These are phyloP conservation scores for Willisornis vidua DNA, from an alignment of 2,113 vertebrate genomes.

Conservation along the genomic window DNA sequence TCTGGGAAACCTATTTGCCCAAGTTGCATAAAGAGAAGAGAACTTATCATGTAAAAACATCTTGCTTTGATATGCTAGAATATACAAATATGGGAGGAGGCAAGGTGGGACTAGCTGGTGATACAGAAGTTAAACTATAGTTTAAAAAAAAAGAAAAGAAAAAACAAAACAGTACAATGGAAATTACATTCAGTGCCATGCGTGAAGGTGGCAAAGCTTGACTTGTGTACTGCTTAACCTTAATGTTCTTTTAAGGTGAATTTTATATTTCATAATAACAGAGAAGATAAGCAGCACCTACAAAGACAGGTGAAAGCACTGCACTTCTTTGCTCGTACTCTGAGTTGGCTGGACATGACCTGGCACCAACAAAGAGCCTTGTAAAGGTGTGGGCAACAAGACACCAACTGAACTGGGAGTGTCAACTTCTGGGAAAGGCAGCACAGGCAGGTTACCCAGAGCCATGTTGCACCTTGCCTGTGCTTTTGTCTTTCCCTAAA, in stretches of 20 bases:
- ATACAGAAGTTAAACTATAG: constrained; percentile 29
- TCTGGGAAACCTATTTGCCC: constrained; percentile 37
- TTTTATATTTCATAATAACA: neutral
- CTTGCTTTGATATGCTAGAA: constrained; percentile 45
- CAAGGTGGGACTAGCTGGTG: constrained; percentile 23
- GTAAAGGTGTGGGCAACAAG: neutral
- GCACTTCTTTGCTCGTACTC: neutral
- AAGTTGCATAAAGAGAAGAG: constrained; percentile 1
- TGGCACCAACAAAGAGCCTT: neutral
- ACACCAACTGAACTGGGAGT: rapidly evolving
- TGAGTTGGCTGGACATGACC: neutral
- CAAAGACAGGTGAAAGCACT: neutral
- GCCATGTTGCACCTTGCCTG: neutral
- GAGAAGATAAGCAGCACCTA: neutral
- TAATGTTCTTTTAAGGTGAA: neutral
- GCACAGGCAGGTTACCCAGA: neutral
- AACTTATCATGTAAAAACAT: constrained; percentile 51
- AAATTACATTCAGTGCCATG: neutral
- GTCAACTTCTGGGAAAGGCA: neutral
- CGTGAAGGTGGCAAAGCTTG: neutral
- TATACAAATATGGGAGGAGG: constrained; percentile 53
- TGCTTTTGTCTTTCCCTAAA: neutral
- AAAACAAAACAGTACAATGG: neutral
- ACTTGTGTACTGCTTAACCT: neutral
- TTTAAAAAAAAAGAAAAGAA: neutral